Base-by-base conservation (phyloP, 2,797 vertebrate genomes). In the Tragelaphus eurycerus region DNA sequence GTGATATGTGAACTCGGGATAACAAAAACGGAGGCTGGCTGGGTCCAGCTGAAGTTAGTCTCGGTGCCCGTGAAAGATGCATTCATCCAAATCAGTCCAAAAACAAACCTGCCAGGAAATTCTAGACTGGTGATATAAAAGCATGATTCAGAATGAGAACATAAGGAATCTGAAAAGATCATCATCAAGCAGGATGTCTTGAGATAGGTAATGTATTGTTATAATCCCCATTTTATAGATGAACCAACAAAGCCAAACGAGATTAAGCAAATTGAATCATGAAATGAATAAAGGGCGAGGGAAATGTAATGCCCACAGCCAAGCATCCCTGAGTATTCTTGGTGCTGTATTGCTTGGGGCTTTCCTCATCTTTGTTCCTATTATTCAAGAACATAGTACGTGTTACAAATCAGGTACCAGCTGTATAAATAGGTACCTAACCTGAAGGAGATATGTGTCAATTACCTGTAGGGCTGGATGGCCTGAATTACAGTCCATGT, bases 391-490 rank as follows among this genome's bases (percentile, higher is more conserved):
- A 92, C 15, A 59, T 1, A 94, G 50, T 2, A 0, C 79, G 38
- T 79, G 29, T 79, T 6, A 57, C 38, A 74, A 57, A 2, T 38
- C 86, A 95, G 62, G 29, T 94, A 71, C 81, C 31, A 2, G 31
- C 79, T 84, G 55, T 0, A 21, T 60, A 6, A 62, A 87, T 0
- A 15, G 46, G 83, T 9, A 96, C 55, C 87, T 62, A 78, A 71
- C 74, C 94, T 31, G n/a, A 96, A 97, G 91, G 78, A 96, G 86
- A 57, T n/a, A 50, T 13, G 82, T 86, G 43, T 57, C 81, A 67
- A 6, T 82, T 93, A 84, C 90, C 79, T 90, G 31, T 59, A 85
- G 83, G 62, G 23, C 55, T 78, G 48, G 82, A 78, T 78, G 81
- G 60, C 60, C 38, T 7, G 14, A 86, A 89, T 93, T 54, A 55